Percentiles rank a stretch among this genome's conserved stretches.
These are phyloP conservation scores for Colinus virginianus DNA, from an alignment of 2,113 vertebrate species.

Conservation along the genomic window DNA sequence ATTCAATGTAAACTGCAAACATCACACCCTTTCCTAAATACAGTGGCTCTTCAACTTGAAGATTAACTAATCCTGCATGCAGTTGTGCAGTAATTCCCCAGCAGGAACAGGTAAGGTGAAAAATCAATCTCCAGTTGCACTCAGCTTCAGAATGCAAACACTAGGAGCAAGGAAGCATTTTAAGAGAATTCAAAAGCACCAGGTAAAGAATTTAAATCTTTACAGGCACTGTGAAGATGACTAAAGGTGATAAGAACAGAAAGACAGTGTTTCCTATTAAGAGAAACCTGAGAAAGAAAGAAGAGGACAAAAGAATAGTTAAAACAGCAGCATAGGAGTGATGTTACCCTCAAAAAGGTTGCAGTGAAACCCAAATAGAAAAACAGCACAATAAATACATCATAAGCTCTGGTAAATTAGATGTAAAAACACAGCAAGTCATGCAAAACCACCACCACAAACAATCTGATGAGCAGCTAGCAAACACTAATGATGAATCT, in stretches of 20 bases:
- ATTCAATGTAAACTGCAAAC: background rate
- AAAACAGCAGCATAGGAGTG: background rate
- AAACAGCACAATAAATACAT: background rate
- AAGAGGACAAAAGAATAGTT: background rate
- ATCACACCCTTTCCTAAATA: constrained; percentile 29
- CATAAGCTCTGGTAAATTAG: background rate
- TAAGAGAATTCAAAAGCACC: background rate
- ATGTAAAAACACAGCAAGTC: background rate
- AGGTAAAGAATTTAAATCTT: background rate
- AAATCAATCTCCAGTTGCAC: background rate
- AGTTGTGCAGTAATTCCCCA: background rate
- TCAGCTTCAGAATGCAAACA: background rate
- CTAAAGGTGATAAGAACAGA: background rate
- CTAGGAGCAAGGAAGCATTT: background rate
- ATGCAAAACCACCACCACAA: constrained; percentile 9
- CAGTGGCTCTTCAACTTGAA: background rate
- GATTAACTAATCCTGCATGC: background rate
- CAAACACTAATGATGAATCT: constrained; percentile 2
- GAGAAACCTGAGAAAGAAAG: background rate
- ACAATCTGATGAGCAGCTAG: background rate
- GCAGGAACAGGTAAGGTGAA: background rate
- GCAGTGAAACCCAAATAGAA: background rate
- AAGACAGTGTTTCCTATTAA: background rate
- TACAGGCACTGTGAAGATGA: background rate
- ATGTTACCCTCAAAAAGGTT: constrained; percentile 3